Percentiles rank a stretch among this genome's conserved stretches.
phyloP scores from a whole-genome alignment of 2,888 invertebrate genomes.

The Hirtodrosophila confusa region DNA sequence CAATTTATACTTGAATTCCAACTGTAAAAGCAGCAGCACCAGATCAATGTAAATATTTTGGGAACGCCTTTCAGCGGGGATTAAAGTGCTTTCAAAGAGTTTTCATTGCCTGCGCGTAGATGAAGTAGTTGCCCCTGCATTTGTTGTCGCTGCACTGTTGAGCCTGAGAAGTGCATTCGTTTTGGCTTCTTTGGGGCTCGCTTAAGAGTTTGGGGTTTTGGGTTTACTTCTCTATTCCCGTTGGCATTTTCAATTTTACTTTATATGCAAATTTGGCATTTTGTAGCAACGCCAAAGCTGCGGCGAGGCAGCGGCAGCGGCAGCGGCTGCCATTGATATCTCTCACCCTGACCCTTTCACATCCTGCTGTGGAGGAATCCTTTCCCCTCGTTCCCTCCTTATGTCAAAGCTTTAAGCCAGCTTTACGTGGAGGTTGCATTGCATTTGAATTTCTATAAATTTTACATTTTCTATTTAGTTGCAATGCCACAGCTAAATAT shows the following conservation, averaged over 20 bases:
- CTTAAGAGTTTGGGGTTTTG: conserved; percentile 50
- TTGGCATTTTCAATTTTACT: conserved; percentile 79
- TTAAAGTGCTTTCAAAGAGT: conserved; percentile 42
- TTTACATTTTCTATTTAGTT: conserved; percentile 70
- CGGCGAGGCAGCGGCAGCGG: conserved; percentile 14
- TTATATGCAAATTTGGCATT: conserved; percentile 78
- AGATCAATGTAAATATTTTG: conserved; percentile 78
- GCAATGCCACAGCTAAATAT: conserved; percentile 37
- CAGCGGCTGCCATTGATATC: conserved; percentile 65
- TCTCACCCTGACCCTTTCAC: conserved; percentile 32
- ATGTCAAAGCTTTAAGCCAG: conserved; percentile 64
- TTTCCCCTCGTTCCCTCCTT: not conserved
- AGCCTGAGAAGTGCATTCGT: conserved; percentile 58
- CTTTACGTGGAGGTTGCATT: conserved; percentile 53
- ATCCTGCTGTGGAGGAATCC: not conserved
- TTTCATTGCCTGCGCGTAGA: conserved; percentile 26
- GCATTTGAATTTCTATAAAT: conserved; percentile 75
- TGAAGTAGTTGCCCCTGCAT: conserved; percentile 46
- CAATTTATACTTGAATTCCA: conserved; percentile 72
- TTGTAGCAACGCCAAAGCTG: conserved; percentile 57
- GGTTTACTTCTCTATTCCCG: conserved; percentile 47
- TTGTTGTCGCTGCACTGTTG: conserved; percentile 11
- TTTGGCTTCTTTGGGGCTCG: conserved; percentile 34
- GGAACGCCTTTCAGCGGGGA: conserved; percentile 45
- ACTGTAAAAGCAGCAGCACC: conserved; percentile 25